Conservation (phyloP, 2,113 vertebrate species). For the Ptyas mucosa region DNA sequence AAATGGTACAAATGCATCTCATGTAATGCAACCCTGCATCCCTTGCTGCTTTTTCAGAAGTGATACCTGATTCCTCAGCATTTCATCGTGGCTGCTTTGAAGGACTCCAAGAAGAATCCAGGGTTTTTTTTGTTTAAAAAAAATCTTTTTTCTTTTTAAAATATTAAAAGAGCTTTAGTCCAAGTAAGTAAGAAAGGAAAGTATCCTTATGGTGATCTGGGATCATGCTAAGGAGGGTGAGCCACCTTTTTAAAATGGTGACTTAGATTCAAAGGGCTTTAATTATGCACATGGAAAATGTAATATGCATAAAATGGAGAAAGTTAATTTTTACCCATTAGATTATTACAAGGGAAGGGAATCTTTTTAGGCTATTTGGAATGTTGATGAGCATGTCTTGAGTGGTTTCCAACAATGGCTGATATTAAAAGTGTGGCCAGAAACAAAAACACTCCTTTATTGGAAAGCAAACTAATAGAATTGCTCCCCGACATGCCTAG, state of each 20-base stretch:
- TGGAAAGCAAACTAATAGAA: neutral
- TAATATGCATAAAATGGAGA: neutral
- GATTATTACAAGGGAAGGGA: neutral
- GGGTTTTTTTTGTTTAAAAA: conserved; percentile 27
- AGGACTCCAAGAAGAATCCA: conserved; percentile 62
- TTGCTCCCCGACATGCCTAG: neutral
- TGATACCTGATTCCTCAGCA: conserved; percentile 74
- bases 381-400: neutral
- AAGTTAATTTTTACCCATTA: neutral
- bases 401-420: neutral
- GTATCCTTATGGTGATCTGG: conserved; percentile 36
- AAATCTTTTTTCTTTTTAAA: conserved; percentile 61
- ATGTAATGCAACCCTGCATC: conserved; percentile 82
- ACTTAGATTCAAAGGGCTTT: neutral
- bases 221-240: conserved; percentile 43
- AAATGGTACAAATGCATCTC: conserved; percentile 74
- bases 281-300: neutral
- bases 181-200: conserved; percentile 56
- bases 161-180: conserved; percentile 49
- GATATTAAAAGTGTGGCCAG: neutral
- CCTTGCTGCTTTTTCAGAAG: conserved; percentile 79
- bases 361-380: neutral
- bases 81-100: conserved; percentile 57
- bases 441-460: neutral
- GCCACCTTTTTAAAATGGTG: conserved; percentile 3